These are phyloP conservation scores for Theristicus caerulescens DNA, from an alignment of 2,113 vertebrate species.

Conservation along the genomic window DNA sequence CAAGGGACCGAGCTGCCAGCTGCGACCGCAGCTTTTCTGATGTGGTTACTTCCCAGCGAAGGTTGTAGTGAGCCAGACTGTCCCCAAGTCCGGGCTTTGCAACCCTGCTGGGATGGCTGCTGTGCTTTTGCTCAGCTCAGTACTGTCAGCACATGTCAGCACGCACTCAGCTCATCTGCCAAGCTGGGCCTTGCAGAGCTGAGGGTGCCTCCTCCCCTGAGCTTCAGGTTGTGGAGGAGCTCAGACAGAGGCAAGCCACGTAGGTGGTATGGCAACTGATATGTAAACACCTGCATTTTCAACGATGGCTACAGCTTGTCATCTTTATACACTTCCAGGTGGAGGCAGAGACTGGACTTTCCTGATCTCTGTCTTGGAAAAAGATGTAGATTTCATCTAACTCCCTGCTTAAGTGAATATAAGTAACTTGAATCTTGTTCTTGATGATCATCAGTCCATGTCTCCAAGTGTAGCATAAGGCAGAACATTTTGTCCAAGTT, in stretches of 20 bases:
- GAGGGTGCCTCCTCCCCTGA: not conserved
- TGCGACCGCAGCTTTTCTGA: not conserved
- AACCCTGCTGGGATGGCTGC: not conserved
- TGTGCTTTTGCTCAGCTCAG: not conserved
- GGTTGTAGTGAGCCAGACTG: not conserved
- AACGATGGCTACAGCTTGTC: not conserved
- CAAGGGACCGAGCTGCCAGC: fast-evolving
- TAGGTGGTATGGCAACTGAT: not conserved
- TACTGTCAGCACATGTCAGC: not conserved
- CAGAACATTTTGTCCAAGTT: not conserved
- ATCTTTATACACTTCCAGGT: not conserved
- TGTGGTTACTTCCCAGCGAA: not conserved
- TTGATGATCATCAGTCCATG: not conserved
- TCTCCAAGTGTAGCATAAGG: not conserved
- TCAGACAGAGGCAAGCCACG: not conserved
- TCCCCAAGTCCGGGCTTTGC: not conserved
- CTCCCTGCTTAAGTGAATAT: not conserved
- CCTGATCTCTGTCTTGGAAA: not conserved
- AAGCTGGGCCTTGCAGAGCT: not conserved
- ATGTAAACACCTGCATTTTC: not conserved
- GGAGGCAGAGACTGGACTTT: not conserved
- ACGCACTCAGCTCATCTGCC: not conserved
- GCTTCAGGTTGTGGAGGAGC: not conserved
- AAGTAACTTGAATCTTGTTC: not conserved
- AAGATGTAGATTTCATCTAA: not conserved